These are phyloP conservation scores for Brachyptera putata DNA, from an alignment of 2,888 invertebrate species.

Conservation along the genomic window DNA sequence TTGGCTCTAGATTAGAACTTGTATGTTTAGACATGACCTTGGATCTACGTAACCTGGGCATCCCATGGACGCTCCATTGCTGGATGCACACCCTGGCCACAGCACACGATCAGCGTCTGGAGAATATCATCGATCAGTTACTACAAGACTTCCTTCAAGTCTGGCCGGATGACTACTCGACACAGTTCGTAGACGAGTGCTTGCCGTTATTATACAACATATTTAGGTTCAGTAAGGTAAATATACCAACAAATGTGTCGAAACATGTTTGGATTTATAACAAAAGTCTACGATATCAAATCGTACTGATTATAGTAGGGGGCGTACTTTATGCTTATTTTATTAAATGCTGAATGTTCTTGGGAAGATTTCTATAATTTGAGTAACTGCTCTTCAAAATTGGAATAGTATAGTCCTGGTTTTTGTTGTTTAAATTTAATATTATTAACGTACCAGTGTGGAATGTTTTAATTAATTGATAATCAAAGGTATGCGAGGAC, in stretches of 20 bases:
- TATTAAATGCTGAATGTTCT: too few relatives aligned
- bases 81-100: constrained; percentile 88
- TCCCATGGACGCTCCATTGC: constrained; percentile 88
- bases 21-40: constrained; percentile 86
- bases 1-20: too few relatives aligned
- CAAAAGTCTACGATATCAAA: too few relatives aligned
- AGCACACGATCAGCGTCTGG: constrained; percentile 77
- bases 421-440: too few relatives aligned
- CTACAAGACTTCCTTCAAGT: constrained; percentile 87
- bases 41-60: constrained; percentile 78
- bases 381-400: too few relatives aligned
- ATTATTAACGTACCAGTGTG: too few relatives aligned
- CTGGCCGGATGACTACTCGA: constrained; percentile 84
- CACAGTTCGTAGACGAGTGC: constrained; percentile 86
- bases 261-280: background rate
- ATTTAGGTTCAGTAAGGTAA: constrained; percentile 82
- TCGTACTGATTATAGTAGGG: too few relatives aligned
- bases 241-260: constrained; percentile 20
- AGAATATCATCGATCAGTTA: constrained; percentile 81
- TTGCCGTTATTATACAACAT: constrained; percentile 85
- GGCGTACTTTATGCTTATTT: too few relatives aligned
- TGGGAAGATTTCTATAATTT: too few relatives aligned
- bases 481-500: too few relatives aligned
- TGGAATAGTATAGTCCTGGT: too few relatives aligned
- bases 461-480: too few relatives aligned